These are phyloP conservation scores for Nomada goodeniana DNA, from an alignment of 2,888 invertebrate genomes.

Conservation along the genomic window DNA sequence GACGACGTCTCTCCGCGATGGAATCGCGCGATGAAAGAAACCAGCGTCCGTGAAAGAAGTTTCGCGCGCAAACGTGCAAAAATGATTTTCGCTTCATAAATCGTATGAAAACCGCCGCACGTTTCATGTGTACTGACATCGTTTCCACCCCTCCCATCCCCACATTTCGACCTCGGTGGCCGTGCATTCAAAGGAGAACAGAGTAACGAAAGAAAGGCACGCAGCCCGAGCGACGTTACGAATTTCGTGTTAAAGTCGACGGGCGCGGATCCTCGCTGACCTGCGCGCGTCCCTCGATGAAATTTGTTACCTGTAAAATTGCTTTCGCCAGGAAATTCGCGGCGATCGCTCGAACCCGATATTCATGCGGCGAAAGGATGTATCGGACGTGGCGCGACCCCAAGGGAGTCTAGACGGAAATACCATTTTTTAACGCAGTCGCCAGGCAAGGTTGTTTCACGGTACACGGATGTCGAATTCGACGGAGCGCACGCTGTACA, in stretches of 20 bases:
- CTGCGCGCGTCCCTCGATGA: conserved; percentile 17
- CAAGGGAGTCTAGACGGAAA: conserved; percentile 8
- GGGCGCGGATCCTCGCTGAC: neutral
- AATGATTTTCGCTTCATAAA: conserved; percentile 5
- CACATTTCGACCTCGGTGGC: neutral
- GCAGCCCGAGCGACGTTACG: neutral
- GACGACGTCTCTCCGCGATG: neutral
- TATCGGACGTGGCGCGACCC: neutral
- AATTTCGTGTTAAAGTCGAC: conserved; percentile 20
- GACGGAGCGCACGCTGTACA: conserved; percentile 19
- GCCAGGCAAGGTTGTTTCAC: neutral
- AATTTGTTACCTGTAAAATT: conserved; percentile 58
- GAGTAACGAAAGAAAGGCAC: neutral
- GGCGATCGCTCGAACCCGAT: neutral
- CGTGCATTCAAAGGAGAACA: neutral
- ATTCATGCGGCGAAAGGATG: neutral
- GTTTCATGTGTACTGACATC: neutral
- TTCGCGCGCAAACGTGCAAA: neutral
- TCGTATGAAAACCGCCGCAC: neutral
- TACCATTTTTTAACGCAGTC: conserved; percentile 9
- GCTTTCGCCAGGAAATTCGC: conserved; percentile 53
- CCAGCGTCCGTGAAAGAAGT: neutral
- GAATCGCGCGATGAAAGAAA: neutral
- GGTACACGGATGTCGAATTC: conserved; percentile 44
- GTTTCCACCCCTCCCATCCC: neutral